phyloP scores from a whole-genome alignment of 2,888 invertebrate genomes.

The Tuberolachnus salignus region DNA sequence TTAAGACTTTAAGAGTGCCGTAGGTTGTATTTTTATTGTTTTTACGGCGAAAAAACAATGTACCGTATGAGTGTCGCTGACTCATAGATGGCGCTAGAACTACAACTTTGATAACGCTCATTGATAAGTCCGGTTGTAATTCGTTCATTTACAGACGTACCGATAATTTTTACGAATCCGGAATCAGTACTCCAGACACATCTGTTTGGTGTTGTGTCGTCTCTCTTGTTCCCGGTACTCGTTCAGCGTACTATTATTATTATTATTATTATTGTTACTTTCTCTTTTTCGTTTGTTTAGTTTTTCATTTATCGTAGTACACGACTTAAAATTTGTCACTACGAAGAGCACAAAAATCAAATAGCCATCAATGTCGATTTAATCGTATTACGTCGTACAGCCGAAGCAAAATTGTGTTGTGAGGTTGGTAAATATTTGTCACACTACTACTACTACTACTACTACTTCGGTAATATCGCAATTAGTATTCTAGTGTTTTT shows the following conservation, averaged over 20 bases:
- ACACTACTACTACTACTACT: too few species aligned
- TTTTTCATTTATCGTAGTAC: neutral
- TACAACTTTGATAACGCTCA: neutral
- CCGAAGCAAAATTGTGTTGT: neutral
- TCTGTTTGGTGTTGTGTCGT: neutral
- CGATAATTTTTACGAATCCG: neutral
- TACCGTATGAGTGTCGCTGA: too few species aligned
- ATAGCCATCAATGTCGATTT: slow-evolving; percentile 10
- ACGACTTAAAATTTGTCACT: neutral
- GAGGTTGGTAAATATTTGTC: slow-evolving; percentile 12
- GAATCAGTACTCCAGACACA: neutral
- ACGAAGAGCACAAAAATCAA: neutral
- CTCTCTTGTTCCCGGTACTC: neutral
- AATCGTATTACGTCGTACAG: neutral
- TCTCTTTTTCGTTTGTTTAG: slow-evolving; percentile 7
- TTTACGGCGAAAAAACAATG: too few species aligned
- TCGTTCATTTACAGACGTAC: neutral
- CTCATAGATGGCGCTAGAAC: neutral
- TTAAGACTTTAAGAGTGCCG: too few species aligned
- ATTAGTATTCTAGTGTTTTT: neutral
- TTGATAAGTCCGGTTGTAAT: neutral
- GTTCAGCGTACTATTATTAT: neutral
- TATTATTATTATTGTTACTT: neutral
- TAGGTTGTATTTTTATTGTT: too few species aligned
- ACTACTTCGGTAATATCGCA: neutral